These are phyloP conservation scores for Pantelozetes paolii DNA, from an alignment of 2,888 invertebrate genomes.

Conservation along the genomic window DNA sequence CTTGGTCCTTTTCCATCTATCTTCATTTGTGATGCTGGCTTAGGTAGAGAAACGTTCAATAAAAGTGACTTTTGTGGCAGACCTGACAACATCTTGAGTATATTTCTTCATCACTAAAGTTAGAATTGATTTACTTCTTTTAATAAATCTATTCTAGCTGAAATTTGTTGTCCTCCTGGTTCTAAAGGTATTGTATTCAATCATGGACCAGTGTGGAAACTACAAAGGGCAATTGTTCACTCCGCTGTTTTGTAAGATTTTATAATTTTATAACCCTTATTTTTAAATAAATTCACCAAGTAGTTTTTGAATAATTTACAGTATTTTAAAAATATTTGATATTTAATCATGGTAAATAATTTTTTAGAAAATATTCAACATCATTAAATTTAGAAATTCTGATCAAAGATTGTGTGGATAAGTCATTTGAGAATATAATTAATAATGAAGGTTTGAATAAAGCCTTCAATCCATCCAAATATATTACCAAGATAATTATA, in stretches of 20 bases:
- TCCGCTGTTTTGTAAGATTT: neutral
- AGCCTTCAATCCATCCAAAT: no score
- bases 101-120: no score
- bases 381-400: no score
- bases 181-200: conserved; percentile 25
- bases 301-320: no score
- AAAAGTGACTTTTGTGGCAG: neutral
- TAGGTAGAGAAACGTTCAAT: neutral
- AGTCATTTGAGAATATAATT: no score
- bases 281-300: neutral
- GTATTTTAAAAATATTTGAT: neutral
- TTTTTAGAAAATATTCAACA: no score
- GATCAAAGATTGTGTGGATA: no score
- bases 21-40: neutral
- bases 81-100: neutral
- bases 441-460: no score
- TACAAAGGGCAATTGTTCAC: neutral
- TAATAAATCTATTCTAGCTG: no score
- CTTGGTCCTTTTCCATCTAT: neutral
- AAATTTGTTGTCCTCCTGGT: neutral
- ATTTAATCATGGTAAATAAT: no score
- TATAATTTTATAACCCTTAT: neutral
- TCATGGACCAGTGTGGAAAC: neutral
- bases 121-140: no score
- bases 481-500: no score